Conservation (phyloP, 2,113 vertebrate species). For the Clarias gariepinus region DNA sequence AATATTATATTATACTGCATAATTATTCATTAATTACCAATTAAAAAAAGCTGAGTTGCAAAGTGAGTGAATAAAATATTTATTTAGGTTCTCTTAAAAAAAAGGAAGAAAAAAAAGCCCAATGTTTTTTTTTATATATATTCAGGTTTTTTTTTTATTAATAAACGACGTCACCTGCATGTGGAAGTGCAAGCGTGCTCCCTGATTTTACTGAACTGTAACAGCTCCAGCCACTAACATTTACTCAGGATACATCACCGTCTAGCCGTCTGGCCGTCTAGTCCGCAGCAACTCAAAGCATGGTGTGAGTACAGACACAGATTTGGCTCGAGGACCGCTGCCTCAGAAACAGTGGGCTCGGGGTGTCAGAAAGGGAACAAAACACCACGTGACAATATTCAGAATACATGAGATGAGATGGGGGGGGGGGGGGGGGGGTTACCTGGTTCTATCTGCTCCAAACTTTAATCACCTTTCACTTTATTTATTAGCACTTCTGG, state of each 20-base stretch:
- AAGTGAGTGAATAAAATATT: constrained; percentile 54
- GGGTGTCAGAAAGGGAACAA: constrained; percentile 6
- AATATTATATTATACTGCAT: not conserved
- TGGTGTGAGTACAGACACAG: not conserved
- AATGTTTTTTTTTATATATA: not conserved
- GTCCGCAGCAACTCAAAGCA: constrained; percentile 21
- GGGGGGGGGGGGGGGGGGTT: not conserved
- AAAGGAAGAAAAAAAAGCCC: not conserved
- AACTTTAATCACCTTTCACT: not conserved
- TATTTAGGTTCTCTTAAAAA: constrained; percentile 46
- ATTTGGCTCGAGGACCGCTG: constrained; percentile 21
- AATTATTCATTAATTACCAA: not conserved
- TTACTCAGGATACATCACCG: not conserved
- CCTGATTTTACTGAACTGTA: constrained; percentile 45
- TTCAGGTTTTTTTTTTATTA: not conserved
- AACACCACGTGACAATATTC: constrained; percentile 30
- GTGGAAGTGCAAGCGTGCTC: constrained; percentile 33
- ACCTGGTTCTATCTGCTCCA: not conserved
- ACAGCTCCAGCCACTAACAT: constrained; percentile 15
- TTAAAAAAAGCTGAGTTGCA: not conserved
- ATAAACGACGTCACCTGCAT: constrained; percentile 37
- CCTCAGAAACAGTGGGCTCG: not conserved
- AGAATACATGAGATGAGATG: not conserved
- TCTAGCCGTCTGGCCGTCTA: not conserved
- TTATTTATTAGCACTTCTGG: constrained; percentile 17